A percentile compares a stretch with the other conserved stretches of the same genome.
Conservation (phyloP, 2,888 invertebrate species). For the Cabera pusaria region DNA sequence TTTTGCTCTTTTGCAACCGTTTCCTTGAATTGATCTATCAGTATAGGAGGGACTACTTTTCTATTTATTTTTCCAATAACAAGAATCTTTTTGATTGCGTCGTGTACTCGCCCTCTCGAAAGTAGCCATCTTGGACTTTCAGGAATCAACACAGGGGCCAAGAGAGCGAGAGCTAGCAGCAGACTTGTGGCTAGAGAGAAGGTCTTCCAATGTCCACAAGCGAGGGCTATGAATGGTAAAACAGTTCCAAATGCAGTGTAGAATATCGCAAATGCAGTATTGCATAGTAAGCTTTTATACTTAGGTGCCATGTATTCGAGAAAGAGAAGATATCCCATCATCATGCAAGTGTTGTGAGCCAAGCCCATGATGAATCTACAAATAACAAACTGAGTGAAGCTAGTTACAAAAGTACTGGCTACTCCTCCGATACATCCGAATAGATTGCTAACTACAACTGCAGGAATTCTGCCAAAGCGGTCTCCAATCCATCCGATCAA, state of each 20-base stretch:
- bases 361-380: slow-evolving; percentile 58
- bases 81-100: slow-evolving; percentile 49
- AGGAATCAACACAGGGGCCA: slow-evolving; percentile 50
- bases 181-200: slow-evolving; percentile 54
- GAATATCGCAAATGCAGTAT: slow-evolving; percentile 53
- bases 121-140: slow-evolving; percentile 62
- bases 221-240: slow-evolving; percentile 55
- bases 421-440: slow-evolving; percentile 52
- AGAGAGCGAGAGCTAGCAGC: slow-evolving; percentile 46
- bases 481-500: slow-evolving; percentile 58
- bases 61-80: slow-evolving; percentile 52
- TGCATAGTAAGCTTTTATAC: slow-evolving; percentile 55
- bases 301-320: slow-evolving; percentile 59
- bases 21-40: slow-evolving; percentile 50
- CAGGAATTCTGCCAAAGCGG: slow-evolving; percentile 57
- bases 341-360: slow-evolving; percentile 58
- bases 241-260: slow-evolving; percentile 44
- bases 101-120: slow-evolving; percentile 52
- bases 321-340: slow-evolving; percentile 54
- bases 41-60: slow-evolving; percentile 45
- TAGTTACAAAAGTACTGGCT: slow-evolving; percentile 46
- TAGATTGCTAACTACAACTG: slow-evolving; percentile 45
- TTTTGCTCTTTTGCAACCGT: slow-evolving; percentile 30
- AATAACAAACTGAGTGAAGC: slow-evolving; percentile 47
- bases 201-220: slow-evolving; percentile 57